Evolutionary conservation across 2,888 invertebrate species (phyloP).

Genomic region (Agrochola lychnidis): DNA sequence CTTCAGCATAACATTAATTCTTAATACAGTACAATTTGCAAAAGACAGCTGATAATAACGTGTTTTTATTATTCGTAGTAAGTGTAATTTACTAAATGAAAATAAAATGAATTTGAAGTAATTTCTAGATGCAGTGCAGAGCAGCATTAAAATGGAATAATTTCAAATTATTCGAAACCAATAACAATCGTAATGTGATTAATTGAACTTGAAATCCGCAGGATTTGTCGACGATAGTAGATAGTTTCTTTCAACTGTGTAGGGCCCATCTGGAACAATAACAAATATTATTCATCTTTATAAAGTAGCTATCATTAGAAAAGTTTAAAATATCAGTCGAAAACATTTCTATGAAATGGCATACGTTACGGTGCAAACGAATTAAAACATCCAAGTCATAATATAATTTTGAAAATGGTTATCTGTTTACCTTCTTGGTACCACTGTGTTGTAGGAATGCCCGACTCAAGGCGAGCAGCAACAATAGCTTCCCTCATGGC

Average conservation of each 20-base stretch:
- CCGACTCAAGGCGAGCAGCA: slow-evolving; percentile 91
- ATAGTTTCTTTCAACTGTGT: slow-evolving; percentile 46
- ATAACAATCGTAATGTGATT: not conserved
- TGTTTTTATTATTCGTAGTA: not conserved
- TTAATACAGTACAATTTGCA: not conserved
- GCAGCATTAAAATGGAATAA: not conserved
- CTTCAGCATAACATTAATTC: not conserved
- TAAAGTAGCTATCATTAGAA: not conserved
- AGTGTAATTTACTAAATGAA: not conserved
- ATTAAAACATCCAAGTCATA: not conserved
- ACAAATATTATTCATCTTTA: not conserved
- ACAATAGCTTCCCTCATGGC: slow-evolving; percentile 92
- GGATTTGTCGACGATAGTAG: slow-evolving; percentile 37
- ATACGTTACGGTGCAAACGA: not conserved
- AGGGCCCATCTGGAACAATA: slow-evolving; percentile 47
- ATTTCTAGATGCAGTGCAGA: not conserved
- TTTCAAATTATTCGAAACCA: not conserved
- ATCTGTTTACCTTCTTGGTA: slow-evolving; percentile 89
- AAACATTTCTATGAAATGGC: not conserved
- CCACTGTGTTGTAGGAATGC: slow-evolving; percentile 88
- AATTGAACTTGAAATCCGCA: slow-evolving; percentile 45
- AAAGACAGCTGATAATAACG: not conserved
- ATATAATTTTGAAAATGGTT: not conserved
- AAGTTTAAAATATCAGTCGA: not conserved
- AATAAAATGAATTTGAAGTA: not conserved